Evolutionary conservation across 23 tunicate species (phyloP).

Genomic region (Phallusia fumigata): DNA sequence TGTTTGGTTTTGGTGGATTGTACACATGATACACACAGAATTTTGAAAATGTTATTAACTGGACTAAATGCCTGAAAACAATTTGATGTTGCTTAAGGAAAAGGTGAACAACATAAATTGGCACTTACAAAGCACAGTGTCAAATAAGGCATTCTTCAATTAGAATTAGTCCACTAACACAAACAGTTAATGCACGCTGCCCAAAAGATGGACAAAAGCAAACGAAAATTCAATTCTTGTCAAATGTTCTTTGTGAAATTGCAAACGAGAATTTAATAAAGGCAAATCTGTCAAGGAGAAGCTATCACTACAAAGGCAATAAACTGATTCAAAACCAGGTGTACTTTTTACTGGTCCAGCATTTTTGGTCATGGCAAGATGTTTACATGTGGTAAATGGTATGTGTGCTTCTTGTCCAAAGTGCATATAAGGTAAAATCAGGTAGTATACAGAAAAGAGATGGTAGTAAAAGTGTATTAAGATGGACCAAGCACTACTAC

Average conservation of each 20-base stretch:
- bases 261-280: too few species aligned
- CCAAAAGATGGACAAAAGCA: not conserved
- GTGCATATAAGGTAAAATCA: not conserved
- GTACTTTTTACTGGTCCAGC: not conserved
- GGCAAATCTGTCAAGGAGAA: too few species aligned
- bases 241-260: not conserved
- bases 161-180: not conserved
- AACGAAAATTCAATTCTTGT: not conserved
- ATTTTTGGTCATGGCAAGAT: conserved; percentile 6
- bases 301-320: not conserved
- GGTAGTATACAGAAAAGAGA: not conserved
- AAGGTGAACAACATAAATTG: not conserved
- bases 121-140: not conserved
- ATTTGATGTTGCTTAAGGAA: not conserved
- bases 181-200: not conserved
- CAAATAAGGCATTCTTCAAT: not conserved
- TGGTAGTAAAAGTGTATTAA: not conserved
- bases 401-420: not conserved
- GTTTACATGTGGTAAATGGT: not conserved
- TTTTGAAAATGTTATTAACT: too few species aligned
- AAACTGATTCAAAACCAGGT: not conserved
- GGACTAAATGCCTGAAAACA: too few species aligned
- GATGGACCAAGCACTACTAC: not conserved
- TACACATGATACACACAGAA: too few species aligned
- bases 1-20: too few species aligned